Percentiles rank a stretch among this genome's conserved stretches.
phyloP scores from a whole-genome alignment of 2,113 vertebrate species.

The Choloepus hoffmanni region DNA sequence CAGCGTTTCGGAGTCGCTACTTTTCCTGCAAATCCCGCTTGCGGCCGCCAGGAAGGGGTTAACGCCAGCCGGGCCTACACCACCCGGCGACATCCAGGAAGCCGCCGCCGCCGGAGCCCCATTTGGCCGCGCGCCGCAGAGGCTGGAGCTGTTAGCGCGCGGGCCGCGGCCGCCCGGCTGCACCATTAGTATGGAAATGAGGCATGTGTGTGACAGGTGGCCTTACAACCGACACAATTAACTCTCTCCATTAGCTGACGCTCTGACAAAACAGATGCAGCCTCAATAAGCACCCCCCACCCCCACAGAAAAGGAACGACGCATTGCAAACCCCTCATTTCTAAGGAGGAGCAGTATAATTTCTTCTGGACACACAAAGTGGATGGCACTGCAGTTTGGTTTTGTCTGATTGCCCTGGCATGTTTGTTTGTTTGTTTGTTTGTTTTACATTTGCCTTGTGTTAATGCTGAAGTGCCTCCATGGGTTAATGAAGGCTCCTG shows the following conservation, averaged over 20 bases:
- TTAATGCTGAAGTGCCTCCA: neutral
- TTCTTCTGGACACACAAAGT: conserved; percentile 78
- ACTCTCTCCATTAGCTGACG: conserved; percentile 95
- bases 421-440: neutral
- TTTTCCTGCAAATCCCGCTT: neutral
- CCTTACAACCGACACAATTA: conserved; percentile 97
- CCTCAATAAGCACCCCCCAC: conserved; percentile 89
- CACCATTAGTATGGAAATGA: conserved; percentile 97
- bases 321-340: conserved; percentile 90
- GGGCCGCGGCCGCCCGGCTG: conserved; percentile 91
- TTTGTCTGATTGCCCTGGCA: conserved; percentile 28
- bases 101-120: conserved; percentile 83
- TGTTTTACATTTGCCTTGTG: neutral
- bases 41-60: conserved; percentile 72
- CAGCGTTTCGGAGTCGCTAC: neutral
- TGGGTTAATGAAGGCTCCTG: neutral
- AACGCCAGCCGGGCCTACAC: conserved; percentile 74
- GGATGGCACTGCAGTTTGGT: conserved; percentile 55
- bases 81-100: conserved; percentile 84
- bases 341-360: conserved; percentile 87
- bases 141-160: conserved; percentile 88
- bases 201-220: conserved; percentile 96
- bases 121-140: conserved; percentile 88
- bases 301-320: conserved; percentile 87
- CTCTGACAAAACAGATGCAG: conserved; percentile 93